A percentile compares a stretch with the other conserved stretches of the same genome.
These are phyloP conservation scores for Onthophagus sagittarius DNA, from an alignment of 2,888 invertebrate species.

Conservation along the genomic window DNA sequence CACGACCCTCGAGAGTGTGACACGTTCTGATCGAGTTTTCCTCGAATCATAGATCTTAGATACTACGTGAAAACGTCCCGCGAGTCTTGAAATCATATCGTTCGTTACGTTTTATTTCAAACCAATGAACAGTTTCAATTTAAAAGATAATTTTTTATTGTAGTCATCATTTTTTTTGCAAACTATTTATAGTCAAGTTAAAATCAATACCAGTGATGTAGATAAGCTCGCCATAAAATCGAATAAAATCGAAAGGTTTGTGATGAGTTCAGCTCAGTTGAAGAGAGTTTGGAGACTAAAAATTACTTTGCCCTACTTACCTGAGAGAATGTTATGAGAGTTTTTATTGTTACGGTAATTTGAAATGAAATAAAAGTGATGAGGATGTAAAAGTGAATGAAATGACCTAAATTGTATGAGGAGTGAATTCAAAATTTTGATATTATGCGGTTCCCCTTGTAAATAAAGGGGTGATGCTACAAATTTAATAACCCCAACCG, in stretches of 20 bases:
- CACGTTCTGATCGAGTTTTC: background rate
- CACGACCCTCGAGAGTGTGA: background rate
- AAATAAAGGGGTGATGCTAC: background rate
- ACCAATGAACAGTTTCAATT: background rate
- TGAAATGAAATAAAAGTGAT: background rate
- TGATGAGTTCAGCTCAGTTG: background rate
- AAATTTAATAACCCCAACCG: background rate
- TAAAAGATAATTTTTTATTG: background rate
- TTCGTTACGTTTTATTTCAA: background rate
- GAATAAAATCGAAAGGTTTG: background rate
- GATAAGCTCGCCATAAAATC: background rate
- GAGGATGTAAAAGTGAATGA: too few species aligned
- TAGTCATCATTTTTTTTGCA: background rate
- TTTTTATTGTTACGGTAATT: background rate
- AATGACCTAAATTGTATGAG: background rate
- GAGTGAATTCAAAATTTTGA: background rate
- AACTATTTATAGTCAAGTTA: background rate
- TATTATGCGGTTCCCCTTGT: background rate
- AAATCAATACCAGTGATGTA: background rate
- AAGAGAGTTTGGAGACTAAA: background rate
- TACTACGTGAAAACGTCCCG: background rate
- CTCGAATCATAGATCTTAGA: background rate
- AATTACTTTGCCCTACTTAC: background rate
- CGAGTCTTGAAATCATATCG: background rate
- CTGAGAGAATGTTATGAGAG: background rate